phyloP scores from a whole-genome alignment of 2,113 vertebrate species.

The Butorides virescens region DNA sequence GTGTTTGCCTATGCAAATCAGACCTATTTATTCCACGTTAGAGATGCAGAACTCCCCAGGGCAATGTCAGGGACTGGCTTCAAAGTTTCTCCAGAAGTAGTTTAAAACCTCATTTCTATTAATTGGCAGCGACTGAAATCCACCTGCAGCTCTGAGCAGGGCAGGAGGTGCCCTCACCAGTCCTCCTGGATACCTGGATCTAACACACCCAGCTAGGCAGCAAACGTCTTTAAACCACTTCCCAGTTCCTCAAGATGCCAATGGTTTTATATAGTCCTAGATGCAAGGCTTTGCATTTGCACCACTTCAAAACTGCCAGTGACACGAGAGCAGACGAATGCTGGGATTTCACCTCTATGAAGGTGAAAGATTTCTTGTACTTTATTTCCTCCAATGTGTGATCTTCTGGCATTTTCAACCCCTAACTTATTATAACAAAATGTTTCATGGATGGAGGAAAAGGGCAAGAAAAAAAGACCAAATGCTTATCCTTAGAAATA shows the following conservation, averaged over 20 bases:
- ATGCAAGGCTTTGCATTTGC: neutral
- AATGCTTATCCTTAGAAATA: neutral
- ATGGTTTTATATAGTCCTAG: neutral
- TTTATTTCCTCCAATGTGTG: neutral
- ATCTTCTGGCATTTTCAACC: neutral
- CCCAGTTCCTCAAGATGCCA: neutral
- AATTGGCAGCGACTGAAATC: neutral
- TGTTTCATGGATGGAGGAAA: neutral
- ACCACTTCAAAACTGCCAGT: neutral
- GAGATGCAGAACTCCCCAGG: neutral
- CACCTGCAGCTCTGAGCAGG: neutral
- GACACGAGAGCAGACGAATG: accelerated
- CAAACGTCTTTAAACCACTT: neutral
- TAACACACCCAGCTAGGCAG: neutral
- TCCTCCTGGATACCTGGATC: neutral
- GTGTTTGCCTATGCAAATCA: neutral
- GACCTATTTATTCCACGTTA: neutral
- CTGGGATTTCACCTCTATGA: neutral
- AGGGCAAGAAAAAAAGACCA: neutral
- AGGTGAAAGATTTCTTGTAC: neutral
- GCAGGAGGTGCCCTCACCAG: neutral
- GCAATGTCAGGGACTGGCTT: neutral
- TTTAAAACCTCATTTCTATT: neutral
- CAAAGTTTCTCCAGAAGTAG: neutral
- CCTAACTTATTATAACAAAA: neutral